Conservation (phyloP, 1,140 invertebrate species). For the Pseudomyrmex pallidus region DNA sequence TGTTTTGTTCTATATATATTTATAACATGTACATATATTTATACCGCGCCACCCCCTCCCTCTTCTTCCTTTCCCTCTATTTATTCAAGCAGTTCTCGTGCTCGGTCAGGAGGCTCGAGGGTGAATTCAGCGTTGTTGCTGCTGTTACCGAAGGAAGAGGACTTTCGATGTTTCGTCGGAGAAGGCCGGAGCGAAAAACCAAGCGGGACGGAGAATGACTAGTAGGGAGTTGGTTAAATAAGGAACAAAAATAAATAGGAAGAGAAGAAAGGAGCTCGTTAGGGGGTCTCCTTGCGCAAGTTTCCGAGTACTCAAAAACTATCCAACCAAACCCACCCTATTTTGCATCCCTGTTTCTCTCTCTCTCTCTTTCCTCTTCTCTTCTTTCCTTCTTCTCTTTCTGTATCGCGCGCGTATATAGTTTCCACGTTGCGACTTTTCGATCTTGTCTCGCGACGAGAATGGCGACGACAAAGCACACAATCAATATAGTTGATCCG, state of each 20-base stretch:
- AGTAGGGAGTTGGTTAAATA: slow-evolving; percentile 82
- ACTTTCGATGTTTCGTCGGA: slow-evolving; percentile 73
- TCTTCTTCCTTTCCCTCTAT: slow-evolving; percentile 55
- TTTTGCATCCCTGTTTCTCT: slow-evolving; percentile 64
- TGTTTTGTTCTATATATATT: slow-evolving; percentile 29
- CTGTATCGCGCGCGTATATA: slow-evolving; percentile 16
- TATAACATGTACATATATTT: slow-evolving; percentile 7
- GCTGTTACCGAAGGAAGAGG: slow-evolving; percentile 70
- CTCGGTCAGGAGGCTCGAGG: slow-evolving; percentile 58
- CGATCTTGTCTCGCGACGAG: slow-evolving; percentile 76
- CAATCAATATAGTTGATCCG: neutral
- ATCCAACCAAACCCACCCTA: slow-evolving; percentile 75
- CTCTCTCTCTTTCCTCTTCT: slow-evolving; percentile 30
- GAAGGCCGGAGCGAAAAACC: slow-evolving; percentile 52
- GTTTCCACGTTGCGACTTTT: slow-evolving; percentile 67
- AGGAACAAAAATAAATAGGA: slow-evolving; percentile 85
- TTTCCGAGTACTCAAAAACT: slow-evolving; percentile 82
- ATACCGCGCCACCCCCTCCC: neutral
- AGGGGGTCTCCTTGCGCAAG: slow-evolving; percentile 81
- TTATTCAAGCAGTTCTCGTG: slow-evolving; percentile 72
- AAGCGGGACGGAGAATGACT: slow-evolving; percentile 64
- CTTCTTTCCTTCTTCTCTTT: slow-evolving; percentile 41
- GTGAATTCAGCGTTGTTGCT: slow-evolving; percentile 70
- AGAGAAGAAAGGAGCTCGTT: slow-evolving; percentile 85
- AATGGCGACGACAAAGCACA: neutral